Evolutionary conservation across 2,113 vertebrate genomes (phyloP).

Genomic region (Engystomops pustulosus): DNA sequence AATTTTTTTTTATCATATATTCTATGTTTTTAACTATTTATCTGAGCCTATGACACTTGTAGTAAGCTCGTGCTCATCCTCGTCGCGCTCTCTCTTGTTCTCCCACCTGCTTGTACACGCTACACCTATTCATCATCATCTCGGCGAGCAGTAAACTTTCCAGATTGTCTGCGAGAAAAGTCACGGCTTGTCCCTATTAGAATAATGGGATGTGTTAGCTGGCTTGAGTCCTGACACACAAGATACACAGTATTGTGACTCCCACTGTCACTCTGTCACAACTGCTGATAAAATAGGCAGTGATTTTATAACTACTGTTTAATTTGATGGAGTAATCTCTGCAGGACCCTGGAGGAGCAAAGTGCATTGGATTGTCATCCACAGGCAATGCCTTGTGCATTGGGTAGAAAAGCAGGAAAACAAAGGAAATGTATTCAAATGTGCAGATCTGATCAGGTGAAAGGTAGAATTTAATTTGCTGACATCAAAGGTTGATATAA

Average conservation of each 20-base stretch:
- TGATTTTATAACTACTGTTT: slow-evolving; percentile 30
- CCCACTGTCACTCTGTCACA: slow-evolving; percentile 50
- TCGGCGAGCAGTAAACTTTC: slow-evolving; percentile 29
- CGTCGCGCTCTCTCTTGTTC: background rate
- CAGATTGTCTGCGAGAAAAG: slow-evolving; percentile 42
- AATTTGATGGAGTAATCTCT: slow-evolving; percentile 30
- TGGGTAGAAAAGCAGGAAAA: background rate
- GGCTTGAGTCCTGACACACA: slow-evolving; percentile 40
- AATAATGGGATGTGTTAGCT: slow-evolving; percentile 46
- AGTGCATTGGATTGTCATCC: background rate
- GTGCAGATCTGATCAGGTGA: background rate
- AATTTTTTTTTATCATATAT: background rate
- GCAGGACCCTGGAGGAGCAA: background rate
- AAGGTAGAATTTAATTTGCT: background rate
- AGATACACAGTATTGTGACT: slow-evolving; percentile 34
- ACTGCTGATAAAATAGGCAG: slow-evolving; percentile 53
- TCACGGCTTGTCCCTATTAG: slow-evolving; percentile 37
- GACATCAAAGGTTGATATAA: background rate
- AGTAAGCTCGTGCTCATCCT: background rate
- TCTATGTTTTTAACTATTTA: background rate
- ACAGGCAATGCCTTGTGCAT: background rate
- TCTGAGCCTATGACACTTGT: background rate
- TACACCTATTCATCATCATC: slow-evolving; percentile 30
- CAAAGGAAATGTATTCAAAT: background rate
- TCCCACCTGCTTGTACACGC: background rate